Base-by-base conservation (phyloP, 2,113 vertebrate species). In the Scopus umbretta region DNA sequence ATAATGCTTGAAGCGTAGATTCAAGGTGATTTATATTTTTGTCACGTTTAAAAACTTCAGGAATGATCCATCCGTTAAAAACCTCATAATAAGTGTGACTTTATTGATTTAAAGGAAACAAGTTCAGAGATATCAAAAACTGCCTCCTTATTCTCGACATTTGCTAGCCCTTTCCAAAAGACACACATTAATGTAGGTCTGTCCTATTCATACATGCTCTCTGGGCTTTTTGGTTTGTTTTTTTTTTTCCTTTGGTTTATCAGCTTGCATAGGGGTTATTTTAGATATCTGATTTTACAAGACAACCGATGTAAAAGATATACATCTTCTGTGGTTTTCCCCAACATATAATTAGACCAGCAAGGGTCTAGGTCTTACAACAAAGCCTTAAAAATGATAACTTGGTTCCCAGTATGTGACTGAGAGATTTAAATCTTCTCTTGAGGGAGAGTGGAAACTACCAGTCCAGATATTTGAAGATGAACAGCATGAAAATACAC, bases 381-480 rank as follows among this genome's bases (percentile, higher is more conserved):
- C n/a, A 96, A 87, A 92, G 49, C 52, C 67, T 91, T 93, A 87
- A 89, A 94, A 97, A 94, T 81, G 12, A 88, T 84, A 89, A 91
- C 89, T 80, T 71, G 6, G 34, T 76, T 76, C 92, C 62, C 91
- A 92, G 73, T 63, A 85, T 75, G 95, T 56, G 79, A 61, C 73
- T 73, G 83, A 94, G 76, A 82, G 91, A 95, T 95, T 94, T 93
- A 95, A 92, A 94, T 90, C 91, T 91, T 85, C 70, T 86, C 91
- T 94, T 5, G 5, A 82, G 79, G 78, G 67, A 86, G 42, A 85
- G 18, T 88, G 80, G 70, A 70, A 88, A 88, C 43, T 20, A 86
- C 81, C 49, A 87, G 80, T 82, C 78, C 73, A 81, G 76, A 45
- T 72, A 94, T 81, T 79, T 81, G 75, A 68, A 90, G 90, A 88